Base-by-base conservation (phyloP, 2,888 invertebrate genomes). In the Caenorhabditis angaria region DNA sequence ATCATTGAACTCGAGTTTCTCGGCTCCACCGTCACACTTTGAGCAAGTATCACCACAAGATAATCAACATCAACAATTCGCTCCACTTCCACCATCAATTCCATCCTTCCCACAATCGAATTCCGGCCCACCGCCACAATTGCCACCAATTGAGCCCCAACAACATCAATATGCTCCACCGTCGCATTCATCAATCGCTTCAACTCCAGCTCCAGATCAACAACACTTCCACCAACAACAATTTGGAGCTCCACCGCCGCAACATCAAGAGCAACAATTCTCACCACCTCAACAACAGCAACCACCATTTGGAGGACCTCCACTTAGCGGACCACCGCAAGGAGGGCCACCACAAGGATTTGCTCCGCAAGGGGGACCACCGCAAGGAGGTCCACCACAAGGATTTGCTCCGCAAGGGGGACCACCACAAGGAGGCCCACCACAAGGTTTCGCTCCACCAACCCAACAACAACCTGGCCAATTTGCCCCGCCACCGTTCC, bases 21-120 rank as follows among this genome's bases (percentile, higher is more conserved):
- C 63, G 14, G 61, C 65, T 41, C 63, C 71, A 24, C 57, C 24
- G 27, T 66, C 20, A 63, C 55, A 28, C n/a, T n/a, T 10, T 20
- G n/a, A 22, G 5, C 57, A 50, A 18, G 27, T 24, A 28, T 48
- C 58, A 20, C 12, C 56, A 6, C 28, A 48, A 10, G 62, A 57
- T 22, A 67, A 64, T 48, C 58, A 22, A 22, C 66, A 76, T 3
- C 47, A 51, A 27, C 35, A 53, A 22, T 41, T 58, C 14, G 66
- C 62, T 29, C 66, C 66, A 53, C 56, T 14, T 20, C 69, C 77
- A 10, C 67, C 76, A 20, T 65, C 77, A 5, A 80, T 80, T 35
- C 81, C 80, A 25, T 77, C 78, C 29, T 80, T 80, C 79, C 80
- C 79, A 27, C 69, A 63, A 10, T 73, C 78, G 20, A 76, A 76